Base-by-base conservation (phyloP, 2,113 vertebrate genomes). In the Pseudopipra pipra region DNA sequence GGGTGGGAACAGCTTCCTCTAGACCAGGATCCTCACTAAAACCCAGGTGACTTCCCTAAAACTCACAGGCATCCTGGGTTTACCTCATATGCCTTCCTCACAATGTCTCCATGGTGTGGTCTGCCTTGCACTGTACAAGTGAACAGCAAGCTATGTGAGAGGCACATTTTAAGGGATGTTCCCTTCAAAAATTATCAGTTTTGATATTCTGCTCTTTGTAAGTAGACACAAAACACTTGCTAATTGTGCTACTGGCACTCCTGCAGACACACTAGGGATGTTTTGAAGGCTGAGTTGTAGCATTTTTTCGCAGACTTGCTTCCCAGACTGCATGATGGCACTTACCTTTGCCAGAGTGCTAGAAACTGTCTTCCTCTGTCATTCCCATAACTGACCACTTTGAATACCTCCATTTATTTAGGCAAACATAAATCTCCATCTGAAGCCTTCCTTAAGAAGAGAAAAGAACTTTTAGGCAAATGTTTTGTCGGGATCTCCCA, bases 31-130 rank as follows among this genome's bases (percentile, higher is more conserved):
- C 39, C 16, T 75, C 23, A 30, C 5, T 23, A 6, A 65, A 49
- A 30, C 16, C 16, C 30, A 11, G 14, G 14, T 19, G 30, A 22
- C 46, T 24, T 59, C 35, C 35, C 54, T 20, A 37, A 73, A 86
- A 19, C 24, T 54, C 51, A 46, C 12, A 46, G 41, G 11, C 12
- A 63, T 33, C 33, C 33, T 79, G 44, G 16, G 7, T 65, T 51
- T 55, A 2, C 28, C 22, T 24, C 31, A 19, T 1, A 2, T 18
- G 16, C n/a, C 37, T 66, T 54, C 41, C 52, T 41, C 11, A 5
- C 1, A 1, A 5, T 18, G 28, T 46, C 41, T 68, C 14, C 10
- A 0, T 18, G 4, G 17, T 17, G 5, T 61, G 15, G 7, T 41
- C 70, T 78, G 31, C 37, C n/a, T 79, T 31, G 14, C 46, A 18